Percentiles rank a stretch among this genome's conserved stretches.
phyloP scores from a whole-genome alignment of 2,113 vertebrate genomes.

The Thalassoma bifasciatum region DNA sequence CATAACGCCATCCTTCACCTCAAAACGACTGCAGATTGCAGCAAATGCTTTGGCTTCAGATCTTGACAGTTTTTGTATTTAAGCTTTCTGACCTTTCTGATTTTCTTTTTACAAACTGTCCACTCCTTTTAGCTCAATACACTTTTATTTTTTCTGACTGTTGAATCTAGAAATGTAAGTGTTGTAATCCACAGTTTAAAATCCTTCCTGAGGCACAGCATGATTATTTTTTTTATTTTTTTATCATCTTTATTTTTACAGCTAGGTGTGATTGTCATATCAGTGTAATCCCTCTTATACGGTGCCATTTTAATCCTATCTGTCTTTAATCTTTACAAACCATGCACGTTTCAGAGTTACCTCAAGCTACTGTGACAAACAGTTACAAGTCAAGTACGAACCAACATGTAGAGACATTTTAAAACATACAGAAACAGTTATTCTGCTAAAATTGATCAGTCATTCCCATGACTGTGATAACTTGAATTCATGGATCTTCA shows the following conservation, averaged over 20 bases:
- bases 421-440: too few relatives aligned
- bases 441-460: too few relatives aligned
- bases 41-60: too few relatives aligned
- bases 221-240: slow-evolving; percentile 6
- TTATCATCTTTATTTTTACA: not conserved
- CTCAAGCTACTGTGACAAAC: slow-evolving; percentile 20
- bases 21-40: too few relatives aligned
- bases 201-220: not conserved
- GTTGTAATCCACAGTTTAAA: not conserved
- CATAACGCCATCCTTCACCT: too few relatives aligned
- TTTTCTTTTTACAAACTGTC: too few relatives aligned
- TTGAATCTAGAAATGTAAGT: not conserved
- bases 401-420: not conserved
- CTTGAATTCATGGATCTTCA: too few relatives aligned
- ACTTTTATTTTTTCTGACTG: too few relatives aligned
- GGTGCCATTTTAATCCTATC: slow-evolving; percentile 2
- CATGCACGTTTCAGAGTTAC: slow-evolving; percentile 6
- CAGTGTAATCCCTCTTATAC: slow-evolving; percentile 23
- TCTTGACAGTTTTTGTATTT: too few relatives aligned
- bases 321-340: slow-evolving; percentile 40
- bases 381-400: not conserved
- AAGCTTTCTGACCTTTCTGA: too few relatives aligned
- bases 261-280: slow-evolving; percentile 16
- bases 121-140: too few relatives aligned
- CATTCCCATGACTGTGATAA: too few relatives aligned